Evolutionary conservation across 1,140 invertebrate genomes (phyloP).

Genomic region (Planococcus citri): DNA sequence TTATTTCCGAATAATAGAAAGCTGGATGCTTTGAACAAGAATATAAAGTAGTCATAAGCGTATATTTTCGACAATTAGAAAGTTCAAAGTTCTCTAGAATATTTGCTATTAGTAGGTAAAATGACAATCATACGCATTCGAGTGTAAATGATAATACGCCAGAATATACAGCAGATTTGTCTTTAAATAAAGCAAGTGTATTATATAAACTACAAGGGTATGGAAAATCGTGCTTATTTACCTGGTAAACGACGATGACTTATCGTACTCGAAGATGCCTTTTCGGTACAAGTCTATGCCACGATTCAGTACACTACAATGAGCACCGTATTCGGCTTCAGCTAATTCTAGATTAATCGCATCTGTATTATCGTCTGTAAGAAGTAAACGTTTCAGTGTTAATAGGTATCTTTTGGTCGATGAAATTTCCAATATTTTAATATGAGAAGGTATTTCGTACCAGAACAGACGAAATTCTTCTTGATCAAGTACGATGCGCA

Average conservation of each 20-base stretch:
- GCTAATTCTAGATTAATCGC: constrained; percentile 2
- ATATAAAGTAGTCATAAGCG: too few species aligned
- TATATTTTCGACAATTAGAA: too few species aligned
- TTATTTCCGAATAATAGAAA: too few species aligned
- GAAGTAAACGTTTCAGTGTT: too few species aligned
- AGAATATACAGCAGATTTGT: too few species aligned
- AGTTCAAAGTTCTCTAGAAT: too few species aligned
- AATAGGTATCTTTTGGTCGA: too few species aligned
- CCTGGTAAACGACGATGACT: not conserved
- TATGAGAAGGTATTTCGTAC: too few species aligned
- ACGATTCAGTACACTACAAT: not conserved
- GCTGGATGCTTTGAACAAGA: too few species aligned
- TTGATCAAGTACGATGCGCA: constrained; percentile 79
- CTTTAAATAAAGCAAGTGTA: not conserved
- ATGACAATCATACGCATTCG: too few species aligned
- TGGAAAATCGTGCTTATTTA: not conserved
- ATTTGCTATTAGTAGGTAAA: too few species aligned
- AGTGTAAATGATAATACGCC: too few species aligned
- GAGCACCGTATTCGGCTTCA: not conserved
- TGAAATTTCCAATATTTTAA: not conserved
- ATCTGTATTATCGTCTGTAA: not conserved
- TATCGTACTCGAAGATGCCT: not conserved
- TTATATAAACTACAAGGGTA: not conserved
- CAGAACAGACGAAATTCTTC: constrained; percentile 49
- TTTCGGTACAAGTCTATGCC: not conserved